These are phyloP conservation scores for Eristalis pertinax DNA, from an alignment of 2,888 invertebrate genomes.

Conservation along the genomic window DNA sequence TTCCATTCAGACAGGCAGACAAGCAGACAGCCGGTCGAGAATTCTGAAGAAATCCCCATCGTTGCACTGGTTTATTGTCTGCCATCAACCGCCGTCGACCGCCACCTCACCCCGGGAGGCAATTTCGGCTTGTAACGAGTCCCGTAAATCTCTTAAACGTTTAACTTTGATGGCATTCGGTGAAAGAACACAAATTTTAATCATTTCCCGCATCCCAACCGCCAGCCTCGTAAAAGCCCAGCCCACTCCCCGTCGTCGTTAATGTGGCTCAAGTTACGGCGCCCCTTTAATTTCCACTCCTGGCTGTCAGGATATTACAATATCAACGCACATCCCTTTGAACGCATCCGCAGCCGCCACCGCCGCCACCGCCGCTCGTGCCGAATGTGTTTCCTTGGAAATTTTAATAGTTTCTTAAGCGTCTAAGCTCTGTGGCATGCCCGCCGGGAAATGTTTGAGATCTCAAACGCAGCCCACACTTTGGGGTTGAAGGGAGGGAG, in stretches of 20 bases:
- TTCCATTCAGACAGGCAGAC: too few relatives aligned
- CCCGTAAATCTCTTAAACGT: constrained; percentile 30
- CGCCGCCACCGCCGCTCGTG: too few relatives aligned
- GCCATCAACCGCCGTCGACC: background rate
- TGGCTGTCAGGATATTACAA: constrained; percentile 33
- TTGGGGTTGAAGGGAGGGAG: background rate
- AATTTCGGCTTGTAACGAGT: background rate
- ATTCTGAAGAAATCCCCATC: background rate
- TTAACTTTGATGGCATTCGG: constrained; percentile 43
- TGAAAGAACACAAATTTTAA: constrained; percentile 31
- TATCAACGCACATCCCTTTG: constrained; percentile 34
- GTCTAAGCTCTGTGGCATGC: constrained; percentile 22
- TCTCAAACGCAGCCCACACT: background rate
- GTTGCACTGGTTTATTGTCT: background rate
- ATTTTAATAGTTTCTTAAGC: constrained; percentile 37
- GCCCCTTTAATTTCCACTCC: constrained; percentile 30
- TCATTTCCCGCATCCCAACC: constrained; percentile 16
- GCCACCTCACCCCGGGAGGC: background rate
- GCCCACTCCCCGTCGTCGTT: constrained; percentile 15
- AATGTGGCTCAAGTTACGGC: constrained; percentile 29
- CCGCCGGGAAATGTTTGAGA: constrained; percentile 1
- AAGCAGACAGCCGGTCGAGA: too few relatives aligned
- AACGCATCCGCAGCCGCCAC: background rate
- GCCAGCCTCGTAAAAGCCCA: background rate
- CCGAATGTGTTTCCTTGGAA: constrained; percentile 27